Conservation (phyloP, 2,113 vertebrate genomes). For the Pteronura brasiliensis region DNA sequence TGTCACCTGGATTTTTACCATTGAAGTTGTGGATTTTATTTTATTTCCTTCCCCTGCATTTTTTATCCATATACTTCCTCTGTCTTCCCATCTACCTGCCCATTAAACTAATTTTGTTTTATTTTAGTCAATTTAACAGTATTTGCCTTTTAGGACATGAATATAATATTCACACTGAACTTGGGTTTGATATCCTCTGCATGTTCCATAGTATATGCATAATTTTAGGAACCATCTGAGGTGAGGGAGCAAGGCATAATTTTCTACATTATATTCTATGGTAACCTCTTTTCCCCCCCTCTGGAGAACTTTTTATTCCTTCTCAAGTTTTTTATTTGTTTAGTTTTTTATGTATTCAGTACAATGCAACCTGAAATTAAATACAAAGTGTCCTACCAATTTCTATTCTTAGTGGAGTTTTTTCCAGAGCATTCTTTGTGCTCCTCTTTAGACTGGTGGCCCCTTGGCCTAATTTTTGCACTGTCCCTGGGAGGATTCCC, state of each 20-base stretch:
- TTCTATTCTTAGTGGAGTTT: not conserved
- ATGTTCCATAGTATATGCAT: not conserved
- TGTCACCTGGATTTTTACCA: not conserved
- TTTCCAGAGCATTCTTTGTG: not conserved
- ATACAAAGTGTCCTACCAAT: not conserved
- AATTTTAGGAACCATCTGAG: not conserved
- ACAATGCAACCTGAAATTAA: not conserved
- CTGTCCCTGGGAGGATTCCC: not conserved
- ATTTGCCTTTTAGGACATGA: not conserved
- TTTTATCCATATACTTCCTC: not conserved
- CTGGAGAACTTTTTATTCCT: not conserved
- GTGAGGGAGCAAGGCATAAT: not conserved
- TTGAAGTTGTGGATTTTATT: not conserved
- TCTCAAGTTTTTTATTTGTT: not conserved
- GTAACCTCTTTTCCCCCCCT: not conserved
- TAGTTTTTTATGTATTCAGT: not conserved
- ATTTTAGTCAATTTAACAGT: not conserved
- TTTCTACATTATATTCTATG: not conserved
- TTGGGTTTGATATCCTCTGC: not conserved
- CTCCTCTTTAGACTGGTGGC: accelerated
- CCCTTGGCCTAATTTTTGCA: not conserved
- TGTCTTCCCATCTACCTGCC: not conserved
- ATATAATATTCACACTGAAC: not conserved
- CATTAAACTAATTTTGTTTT: not conserved
- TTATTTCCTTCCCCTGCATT: not conserved